These are phyloP conservation scores for Tetranychus urticae DNA, from an alignment of 1,140 invertebrate genomes.

Conservation along the genomic window DNA sequence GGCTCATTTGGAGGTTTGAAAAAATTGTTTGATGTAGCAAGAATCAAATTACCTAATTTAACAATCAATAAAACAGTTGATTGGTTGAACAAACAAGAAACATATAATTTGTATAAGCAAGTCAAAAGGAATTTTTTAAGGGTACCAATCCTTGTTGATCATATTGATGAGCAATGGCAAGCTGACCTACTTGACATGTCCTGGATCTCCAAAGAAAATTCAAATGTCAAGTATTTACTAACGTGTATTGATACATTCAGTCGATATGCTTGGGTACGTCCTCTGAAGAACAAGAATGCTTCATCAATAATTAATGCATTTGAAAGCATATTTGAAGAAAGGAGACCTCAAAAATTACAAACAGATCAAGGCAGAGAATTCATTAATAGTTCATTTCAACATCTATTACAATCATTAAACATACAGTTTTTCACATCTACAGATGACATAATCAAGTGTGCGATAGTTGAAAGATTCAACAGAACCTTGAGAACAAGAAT, in stretches of 20 bases:
- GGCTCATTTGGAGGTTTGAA: background rate
- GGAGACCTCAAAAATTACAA: background rate
- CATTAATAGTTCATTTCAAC: too few relatives aligned
- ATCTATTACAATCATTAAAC: too few relatives aligned
- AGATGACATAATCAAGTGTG: constrained; percentile 20
- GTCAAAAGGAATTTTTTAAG: constrained; percentile 12
- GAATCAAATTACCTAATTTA: background rate
- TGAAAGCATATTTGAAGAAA: constrained; percentile 8
- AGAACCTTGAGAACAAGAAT: constrained; percentile 23
- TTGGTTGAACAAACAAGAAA: constrained; percentile 8
- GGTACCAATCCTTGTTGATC: constrained; percentile 4
- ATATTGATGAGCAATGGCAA: constrained; percentile 4
- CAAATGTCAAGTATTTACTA: constrained; percentile 11
- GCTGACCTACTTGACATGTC: constrained; percentile 11
- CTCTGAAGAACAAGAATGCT: constrained; percentile 12
- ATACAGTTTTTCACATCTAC: too few relatives aligned
- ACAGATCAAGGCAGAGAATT: too few relatives aligned
- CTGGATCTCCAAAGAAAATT: constrained; percentile 9
- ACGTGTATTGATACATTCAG: constrained; percentile 13
- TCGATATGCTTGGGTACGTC: constrained; percentile 12
- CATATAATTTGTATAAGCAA: constrained; percentile 13
- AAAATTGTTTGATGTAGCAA: background rate
- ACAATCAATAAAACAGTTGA: constrained; percentile 6
- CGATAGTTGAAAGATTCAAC: constrained; percentile 24
- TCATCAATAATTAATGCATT: constrained; percentile 6